phyloP scores from a whole-genome alignment of 1,140 invertebrate genomes.

The Halyomorpha halys region DNA sequence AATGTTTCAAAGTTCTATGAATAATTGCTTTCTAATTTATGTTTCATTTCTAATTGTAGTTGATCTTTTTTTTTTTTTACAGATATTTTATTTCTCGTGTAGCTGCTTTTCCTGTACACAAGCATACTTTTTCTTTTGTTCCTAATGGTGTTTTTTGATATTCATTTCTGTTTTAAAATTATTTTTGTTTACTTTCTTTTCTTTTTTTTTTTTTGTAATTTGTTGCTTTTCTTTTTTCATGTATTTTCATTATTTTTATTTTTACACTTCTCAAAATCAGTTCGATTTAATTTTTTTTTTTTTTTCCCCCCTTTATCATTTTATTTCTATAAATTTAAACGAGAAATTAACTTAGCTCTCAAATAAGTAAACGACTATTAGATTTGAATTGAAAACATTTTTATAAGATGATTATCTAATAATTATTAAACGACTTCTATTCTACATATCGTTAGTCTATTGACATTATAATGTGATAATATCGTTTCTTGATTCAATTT shows the following conservation, averaged over 20 bases:
- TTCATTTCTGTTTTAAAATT: conserved; percentile 6
- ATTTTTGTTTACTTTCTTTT: conserved; percentile 13
- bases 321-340: not conserved
- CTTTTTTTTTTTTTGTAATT: conserved; percentile 5
- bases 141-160: conserved; percentile 9
- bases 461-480: no score
- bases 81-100: conserved; percentile 2
- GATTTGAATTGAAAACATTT: no score
- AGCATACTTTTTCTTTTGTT: conserved; percentile 10
- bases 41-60: no score
- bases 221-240: conserved; percentile 14
- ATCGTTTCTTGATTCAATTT: no score
- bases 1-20: no score
- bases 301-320: not conserved
- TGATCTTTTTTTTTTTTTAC: conserved; percentile 3
- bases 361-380: no score
- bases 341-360: not conserved
- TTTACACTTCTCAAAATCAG: not conserved
- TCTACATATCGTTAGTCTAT: no score
- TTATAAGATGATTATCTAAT: no score
- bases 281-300: not conserved
- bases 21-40: no score
- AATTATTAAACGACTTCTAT: no score
- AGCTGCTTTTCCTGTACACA: not conserved
- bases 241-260: not conserved